Base-by-base conservation (phyloP, 2,113 vertebrate genomes). In the Eulemur rufifrons region DNA sequence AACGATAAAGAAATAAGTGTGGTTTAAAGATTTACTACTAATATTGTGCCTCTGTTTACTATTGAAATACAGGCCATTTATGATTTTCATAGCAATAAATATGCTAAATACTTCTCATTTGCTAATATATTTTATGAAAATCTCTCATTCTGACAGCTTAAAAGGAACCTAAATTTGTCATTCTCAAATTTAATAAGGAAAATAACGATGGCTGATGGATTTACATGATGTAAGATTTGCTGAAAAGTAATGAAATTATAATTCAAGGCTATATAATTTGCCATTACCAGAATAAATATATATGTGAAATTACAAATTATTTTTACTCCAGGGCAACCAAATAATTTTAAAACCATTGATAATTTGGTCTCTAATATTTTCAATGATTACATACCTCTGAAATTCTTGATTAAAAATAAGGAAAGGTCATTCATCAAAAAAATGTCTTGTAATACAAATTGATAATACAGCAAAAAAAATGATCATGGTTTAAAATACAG, bases 121-220 rank as follows among this genome's bases (percentile, higher is more conserved):
- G 69, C 83, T 95, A 71, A 86, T 97, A 94, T 92, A 97, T 95
- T 94, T 97, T 96, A 61, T 92, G 61, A 96, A 94, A 86, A 18
- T 74, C 68, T 94, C 42, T 95, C 45, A 71, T 94, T 86, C 42
- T 97, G 92, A 95, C 90, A 96, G 82, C 71, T 95, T 96, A 95
- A 97, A 95, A 97, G 81, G 69, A 93, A 83, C 50, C 64, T 94
- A 68, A 95, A 95, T 95, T 92, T 96, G 69, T 89, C 37, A 34
- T 95, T 92, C 56, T 92, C 80, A 56, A 86, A 69, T 96, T 97
- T 77, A 94, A 90, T 96, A 97, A 96, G 63, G 80, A 86, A 97
- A 97, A 87, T 69, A 96, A 47, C 45, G 42, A 73, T 39, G 29
- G 29, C 27, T 98, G 92, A 98, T 64, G 12, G 80, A 87, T 95